These are phyloP conservation scores for Chanos chanos DNA, from an alignment of 2,797 vertebrate genomes.

Conservation along the genomic window DNA sequence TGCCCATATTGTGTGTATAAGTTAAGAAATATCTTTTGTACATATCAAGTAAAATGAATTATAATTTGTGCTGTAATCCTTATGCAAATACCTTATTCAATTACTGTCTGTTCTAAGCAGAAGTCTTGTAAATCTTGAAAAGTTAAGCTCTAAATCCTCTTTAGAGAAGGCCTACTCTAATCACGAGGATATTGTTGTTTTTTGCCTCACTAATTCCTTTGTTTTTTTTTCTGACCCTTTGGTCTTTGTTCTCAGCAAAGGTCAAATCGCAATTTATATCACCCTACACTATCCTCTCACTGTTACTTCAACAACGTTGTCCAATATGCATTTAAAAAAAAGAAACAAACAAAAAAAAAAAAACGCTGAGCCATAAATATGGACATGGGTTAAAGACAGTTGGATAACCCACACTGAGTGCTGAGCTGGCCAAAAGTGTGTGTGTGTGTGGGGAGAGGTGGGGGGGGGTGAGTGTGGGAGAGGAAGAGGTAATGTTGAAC, in stretches of 20 bases:
- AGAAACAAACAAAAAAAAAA: not conserved
- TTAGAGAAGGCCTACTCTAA: slow-evolving; percentile 72
- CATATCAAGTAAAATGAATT: slow-evolving; percentile 65
- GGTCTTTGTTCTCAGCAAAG: slow-evolving; percentile 38
- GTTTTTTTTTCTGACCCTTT: slow-evolving; percentile 64
- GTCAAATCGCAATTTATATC: slow-evolving; percentile 34
- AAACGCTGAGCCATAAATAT: not conserved
- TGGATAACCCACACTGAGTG: too few species aligned
- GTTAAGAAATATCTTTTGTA: too few species aligned
- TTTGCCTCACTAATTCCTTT: slow-evolving; percentile 65
- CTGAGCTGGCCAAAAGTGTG: slow-evolving; percentile 8
- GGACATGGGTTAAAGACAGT: too few species aligned
- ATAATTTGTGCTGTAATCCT: slow-evolving; percentile 64
- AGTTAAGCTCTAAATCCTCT: slow-evolving; percentile 83
- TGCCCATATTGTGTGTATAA: too few species aligned
- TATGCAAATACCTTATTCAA: slow-evolving; percentile 76
- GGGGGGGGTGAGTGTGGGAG: not conserved
- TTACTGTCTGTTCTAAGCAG: slow-evolving; percentile 72
- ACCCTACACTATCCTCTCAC: slow-evolving; percentile 11
- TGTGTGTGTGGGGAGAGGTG: slow-evolving; percentile 5
- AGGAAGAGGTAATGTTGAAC: too few species aligned
- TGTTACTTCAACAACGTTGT: not conserved
- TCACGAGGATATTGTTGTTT: slow-evolving; percentile 75
- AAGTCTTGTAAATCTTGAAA: slow-evolving; percentile 80
- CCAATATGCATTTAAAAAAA: not conserved